A percentile compares a stretch with the other conserved stretches of the same genome.
phyloP scores from a whole-genome alignment of 2,797 vertebrate genomes.

The Taeniopygia guttata region DNA sequence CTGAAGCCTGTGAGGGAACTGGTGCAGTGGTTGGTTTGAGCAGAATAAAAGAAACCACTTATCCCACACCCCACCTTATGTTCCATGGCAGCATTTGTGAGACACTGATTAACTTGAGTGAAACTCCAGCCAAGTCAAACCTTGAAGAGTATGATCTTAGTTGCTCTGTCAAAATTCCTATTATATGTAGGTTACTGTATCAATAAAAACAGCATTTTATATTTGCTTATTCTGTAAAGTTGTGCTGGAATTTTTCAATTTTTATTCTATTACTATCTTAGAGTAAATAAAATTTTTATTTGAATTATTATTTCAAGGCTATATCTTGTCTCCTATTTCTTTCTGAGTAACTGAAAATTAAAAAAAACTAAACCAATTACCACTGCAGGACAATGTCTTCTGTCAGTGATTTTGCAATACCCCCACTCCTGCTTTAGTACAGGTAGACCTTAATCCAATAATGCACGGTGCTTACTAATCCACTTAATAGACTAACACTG shows the following conservation, averaged over 20 bases:
- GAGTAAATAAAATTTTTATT: neutral
- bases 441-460: neutral
- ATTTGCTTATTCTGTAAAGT: neutral
- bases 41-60: neutral
- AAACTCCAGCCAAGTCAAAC: neutral
- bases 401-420: neutral
- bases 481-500: neutral
- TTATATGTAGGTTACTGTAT: no score
- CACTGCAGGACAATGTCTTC: neutral
- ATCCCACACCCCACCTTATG: accelerated
- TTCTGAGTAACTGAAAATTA: neutral
- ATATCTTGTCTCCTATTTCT: neutral
- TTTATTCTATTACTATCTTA: neutral
- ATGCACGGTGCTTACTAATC: neutral
- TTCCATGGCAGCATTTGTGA: neutral
- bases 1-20: neutral
- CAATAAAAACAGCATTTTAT: neutral
- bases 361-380: neutral
- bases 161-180: neutral
- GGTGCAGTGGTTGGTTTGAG: neutral
- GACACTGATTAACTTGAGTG: neutral
- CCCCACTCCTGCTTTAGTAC: neutral
- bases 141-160: neutral
- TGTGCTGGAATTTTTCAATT: neutral
- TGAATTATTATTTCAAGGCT: neutral